Evolutionary conservation across 2,888 invertebrate genomes (phyloP).

Genomic region (Drosophila ezoana): DNA sequence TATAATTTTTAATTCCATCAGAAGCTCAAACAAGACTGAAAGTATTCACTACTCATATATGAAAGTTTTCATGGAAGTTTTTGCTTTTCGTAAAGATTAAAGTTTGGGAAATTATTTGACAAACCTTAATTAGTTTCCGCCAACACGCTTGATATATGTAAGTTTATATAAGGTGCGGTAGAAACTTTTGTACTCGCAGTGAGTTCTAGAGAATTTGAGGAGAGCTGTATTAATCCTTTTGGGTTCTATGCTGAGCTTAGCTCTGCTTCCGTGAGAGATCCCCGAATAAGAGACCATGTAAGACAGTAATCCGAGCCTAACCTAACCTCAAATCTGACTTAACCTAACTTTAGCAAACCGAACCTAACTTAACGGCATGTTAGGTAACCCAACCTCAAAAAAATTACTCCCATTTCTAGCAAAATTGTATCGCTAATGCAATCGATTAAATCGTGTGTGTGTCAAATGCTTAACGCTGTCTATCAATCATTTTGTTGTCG

Average conservation of each 20-base stretch:
- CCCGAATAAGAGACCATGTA: no score
- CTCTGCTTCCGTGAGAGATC: no score
- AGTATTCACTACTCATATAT: background rate
- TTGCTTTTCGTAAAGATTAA: background rate
- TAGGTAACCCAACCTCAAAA: background rate
- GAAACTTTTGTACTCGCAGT: no score
- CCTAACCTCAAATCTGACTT: background rate
- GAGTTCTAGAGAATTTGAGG: no score
- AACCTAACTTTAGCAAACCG: background rate
- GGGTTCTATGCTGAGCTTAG: no score
- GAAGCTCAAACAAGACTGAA: background rate
- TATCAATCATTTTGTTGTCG: slow-evolving; percentile 24
- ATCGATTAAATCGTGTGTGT: slow-evolving; percentile 20
- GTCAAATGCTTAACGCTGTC: slow-evolving; percentile 15
- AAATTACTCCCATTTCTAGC: background rate
- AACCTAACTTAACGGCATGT: background rate
- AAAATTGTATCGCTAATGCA: slow-evolving; percentile 6
- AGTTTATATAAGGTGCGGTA: no score
- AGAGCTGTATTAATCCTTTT: no score
- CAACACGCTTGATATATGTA: background rate
- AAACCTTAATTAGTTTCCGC: slow-evolving; percentile 11
- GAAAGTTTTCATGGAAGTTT: slow-evolving; percentile 12
- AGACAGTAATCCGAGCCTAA: background rate
- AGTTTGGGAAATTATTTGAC: background rate
- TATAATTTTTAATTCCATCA: slow-evolving; percentile 11